Base-by-base conservation (phyloP, 2,888 invertebrate genomes). In the Drosophila meridionalis region DNA sequence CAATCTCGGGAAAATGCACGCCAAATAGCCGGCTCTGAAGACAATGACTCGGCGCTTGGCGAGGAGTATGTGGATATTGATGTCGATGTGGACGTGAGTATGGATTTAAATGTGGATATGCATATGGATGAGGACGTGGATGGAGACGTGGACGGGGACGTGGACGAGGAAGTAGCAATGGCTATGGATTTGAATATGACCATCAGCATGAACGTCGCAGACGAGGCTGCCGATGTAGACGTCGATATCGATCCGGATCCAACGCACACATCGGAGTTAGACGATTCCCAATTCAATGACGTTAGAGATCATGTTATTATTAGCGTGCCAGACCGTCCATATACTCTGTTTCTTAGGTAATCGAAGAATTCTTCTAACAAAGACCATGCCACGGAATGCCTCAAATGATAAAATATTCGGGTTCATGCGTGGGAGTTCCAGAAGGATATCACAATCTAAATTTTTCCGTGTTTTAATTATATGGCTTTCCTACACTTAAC, bases 401-500 rank as follows among this genome's bases (percentile, higher is more conserved):
- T 60, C 9, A 30, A 55, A 42, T 42, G 42, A n/a, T 14, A 30
- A 55, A 30, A 26, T 20, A 26, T 52, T 42, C 20, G 8, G 56
- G 40, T 48, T 42, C 38, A 55, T 48, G 32, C 32, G 28, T 73
- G 56, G 32, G 59, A 57, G 38, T 60, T 45, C 43, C 26, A 45
- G 28, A 34, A 53, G 20, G 11, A 58, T 62, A 64, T 32, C 3
- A 43, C 30, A 32, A 52, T 62, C 55, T n/a, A 76, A 76, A 76
- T 71, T 77, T 20, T 48, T 53, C 53, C 57, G 62, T 67, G 36
- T 77, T 72, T 60, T 57, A 59, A 77, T 65, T 61, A 57, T 3
- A 63, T 45, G 45, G 47, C 40, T 14, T 47, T 58, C 40, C 52
- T 53, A 14, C 56, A 38, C 8, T 42, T 40, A 34, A 11, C 6